These are phyloP conservation scores for Mustelus asterias DNA, from an alignment of 2,113 vertebrate species.

Conservation along the genomic window DNA sequence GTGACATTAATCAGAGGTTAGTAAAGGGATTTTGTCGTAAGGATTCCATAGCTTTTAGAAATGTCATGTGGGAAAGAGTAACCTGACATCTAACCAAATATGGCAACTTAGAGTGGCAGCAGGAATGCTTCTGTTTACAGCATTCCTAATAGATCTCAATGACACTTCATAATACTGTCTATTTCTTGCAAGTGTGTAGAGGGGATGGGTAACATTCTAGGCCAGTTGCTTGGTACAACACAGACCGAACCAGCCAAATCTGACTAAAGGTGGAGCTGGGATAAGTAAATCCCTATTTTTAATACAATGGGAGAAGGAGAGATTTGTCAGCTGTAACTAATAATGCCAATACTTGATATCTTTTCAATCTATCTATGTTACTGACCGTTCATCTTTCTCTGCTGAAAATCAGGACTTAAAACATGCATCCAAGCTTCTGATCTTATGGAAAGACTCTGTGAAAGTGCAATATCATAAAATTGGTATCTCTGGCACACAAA, in stretches of 20 bases:
- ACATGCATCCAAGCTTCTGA: background rate
- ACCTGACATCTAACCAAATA: slow-evolving; percentile 4
- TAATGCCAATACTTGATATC: background rate
- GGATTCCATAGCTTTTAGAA: background rate
- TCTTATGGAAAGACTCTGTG: background rate
- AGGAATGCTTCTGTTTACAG: background rate
- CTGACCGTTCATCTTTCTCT: background rate
- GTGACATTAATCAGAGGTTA: slow-evolving; percentile 25
- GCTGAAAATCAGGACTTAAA: background rate
- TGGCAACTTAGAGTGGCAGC: background rate
- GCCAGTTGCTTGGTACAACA: background rate
- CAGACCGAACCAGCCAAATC: background rate
- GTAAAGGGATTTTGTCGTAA: background rate
- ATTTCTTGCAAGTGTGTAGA: background rate
- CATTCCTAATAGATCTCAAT: background rate
- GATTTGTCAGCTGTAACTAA: background rate
- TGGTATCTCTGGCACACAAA: background rate
- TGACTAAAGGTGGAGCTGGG: background rate
- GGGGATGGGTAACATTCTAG: background rate
- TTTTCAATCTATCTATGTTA: background rate
- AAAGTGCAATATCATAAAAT: background rate
- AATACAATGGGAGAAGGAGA: background rate
- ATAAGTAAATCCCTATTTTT: background rate
- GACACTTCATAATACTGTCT: background rate
- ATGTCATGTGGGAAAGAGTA: background rate